These are phyloP conservation scores for Homalodisca vitripennis DNA, from an alignment of 1,140 invertebrate species.

Conservation along the genomic window DNA sequence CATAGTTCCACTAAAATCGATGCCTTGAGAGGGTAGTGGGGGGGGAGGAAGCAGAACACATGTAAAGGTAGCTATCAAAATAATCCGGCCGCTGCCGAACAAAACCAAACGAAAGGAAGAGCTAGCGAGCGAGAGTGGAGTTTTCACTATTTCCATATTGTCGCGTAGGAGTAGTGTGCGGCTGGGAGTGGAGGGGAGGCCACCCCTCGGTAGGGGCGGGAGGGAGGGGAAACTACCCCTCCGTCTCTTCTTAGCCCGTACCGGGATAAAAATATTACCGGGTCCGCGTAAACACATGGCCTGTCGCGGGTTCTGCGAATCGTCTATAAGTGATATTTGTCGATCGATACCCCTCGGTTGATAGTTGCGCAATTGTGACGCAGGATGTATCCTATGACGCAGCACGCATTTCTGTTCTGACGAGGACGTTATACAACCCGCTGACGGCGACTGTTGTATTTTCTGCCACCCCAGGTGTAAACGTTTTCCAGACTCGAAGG, in stretches of 20 bases:
- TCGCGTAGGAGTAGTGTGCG: slow-evolving; percentile 24
- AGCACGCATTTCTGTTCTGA: not conserved
- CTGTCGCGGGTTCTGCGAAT: not conserved
- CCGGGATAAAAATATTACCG: slow-evolving; percentile 20
- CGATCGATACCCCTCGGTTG: not conserved
- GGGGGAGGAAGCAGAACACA: not conserved
- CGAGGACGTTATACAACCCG: not conserved
- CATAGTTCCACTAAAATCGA: not conserved
- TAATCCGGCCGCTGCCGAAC: slow-evolving; percentile 5
- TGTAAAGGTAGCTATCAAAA: slow-evolving; percentile 16
- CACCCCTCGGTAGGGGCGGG: not conserved
- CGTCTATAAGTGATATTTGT: slow-evolving; percentile 18
- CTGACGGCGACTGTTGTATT: too few relatives aligned
- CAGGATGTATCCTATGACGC: not conserved
- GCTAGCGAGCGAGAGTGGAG: slow-evolving; percentile 5
- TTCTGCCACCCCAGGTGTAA: too few relatives aligned
- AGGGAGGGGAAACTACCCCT: slow-evolving; percentile 9
- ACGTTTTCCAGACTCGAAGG: too few relatives aligned
- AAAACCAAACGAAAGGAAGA: slow-evolving; percentile 16
- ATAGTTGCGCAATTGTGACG: not conserved
- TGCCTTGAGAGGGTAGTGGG: not conserved
- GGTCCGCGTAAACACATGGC: slow-evolving; percentile 12
- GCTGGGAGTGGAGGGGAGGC: slow-evolving; percentile 5
- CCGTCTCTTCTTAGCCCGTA: not conserved
- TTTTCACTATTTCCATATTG: slow-evolving; percentile 24